Evolutionary conservation across 2,888 invertebrate genomes (phyloP), one percentile per base, ranked within the genome.

Genomic region (Volucella zonaria): DNA sequence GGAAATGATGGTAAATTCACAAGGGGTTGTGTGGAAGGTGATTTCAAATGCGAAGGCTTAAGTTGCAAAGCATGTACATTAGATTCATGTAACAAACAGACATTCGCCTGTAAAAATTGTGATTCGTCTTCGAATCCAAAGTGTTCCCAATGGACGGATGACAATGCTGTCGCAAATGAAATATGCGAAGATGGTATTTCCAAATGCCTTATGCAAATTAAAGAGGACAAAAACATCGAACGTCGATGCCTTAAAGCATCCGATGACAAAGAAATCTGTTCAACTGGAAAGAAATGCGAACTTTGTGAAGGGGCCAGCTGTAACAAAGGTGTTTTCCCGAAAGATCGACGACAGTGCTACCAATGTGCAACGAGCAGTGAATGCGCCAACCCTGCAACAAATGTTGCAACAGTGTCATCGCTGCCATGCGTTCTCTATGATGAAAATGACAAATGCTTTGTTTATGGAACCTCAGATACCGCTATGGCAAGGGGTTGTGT

Each of bases 21-120:
- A 0, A 88, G 90, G 8, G 90, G 88, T 4, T 90, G 90, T 49
- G 2, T 71, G 1, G 10, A 38, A 0, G 43, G 3, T 0, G n/a
- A 0, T 0, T 8, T 4, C 0, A 9, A 15, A 6, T 88, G 88
- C 40, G 4, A 2, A 1, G 87, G 82, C 51, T 2, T 40, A 1
- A 14, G 6, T 8, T 90, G 90, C 31, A 3, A 0, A 0, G 0
- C 1, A 0, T 83, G 82, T 0, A 75, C 79, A 0, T 1, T 1
- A 4, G 1, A 18, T 8, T 78, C 73, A 11, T 79, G 79, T 59
- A 56, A n/a, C 12, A 12, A 11, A 1, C 15, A 59, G 6, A 66
- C 38, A 12, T 67, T 79, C 12, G 64, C 89, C 15, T 90, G 90
- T 78, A 89, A 89, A 52, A 49, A 42, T 0, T 91, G 91, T 64